Evolutionary conservation across 1,140 invertebrate species (phyloP).

Genomic region (Euborellia annulipes): DNA sequence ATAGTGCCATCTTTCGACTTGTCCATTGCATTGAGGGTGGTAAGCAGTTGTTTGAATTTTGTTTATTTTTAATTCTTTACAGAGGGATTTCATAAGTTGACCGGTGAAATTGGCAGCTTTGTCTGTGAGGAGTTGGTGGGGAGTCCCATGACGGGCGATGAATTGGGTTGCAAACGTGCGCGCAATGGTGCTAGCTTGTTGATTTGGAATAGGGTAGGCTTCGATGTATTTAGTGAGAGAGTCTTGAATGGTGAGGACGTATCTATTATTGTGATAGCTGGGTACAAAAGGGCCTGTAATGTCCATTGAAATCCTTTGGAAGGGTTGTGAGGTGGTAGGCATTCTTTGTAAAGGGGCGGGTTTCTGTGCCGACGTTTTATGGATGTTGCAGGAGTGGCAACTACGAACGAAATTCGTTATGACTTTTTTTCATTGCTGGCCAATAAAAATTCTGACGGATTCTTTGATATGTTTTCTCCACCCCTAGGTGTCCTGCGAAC

Average conservation of each 20-base stretch:
- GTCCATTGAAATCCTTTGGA: conserved; percentile 23
- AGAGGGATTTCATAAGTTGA: conserved; percentile 7
- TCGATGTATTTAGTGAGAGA: conserved; percentile 22
- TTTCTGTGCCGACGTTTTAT: conserved; percentile 22
- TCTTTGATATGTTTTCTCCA: conserved; percentile 20
- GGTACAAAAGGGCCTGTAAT: conserved; percentile 22
- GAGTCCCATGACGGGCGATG: conserved; percentile 16
- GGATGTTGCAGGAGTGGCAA: conserved; percentile 22
- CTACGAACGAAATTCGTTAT: conserved; percentile 21
- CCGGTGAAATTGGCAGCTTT: conserved; percentile 13
- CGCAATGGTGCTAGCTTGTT: conserved; percentile 18
- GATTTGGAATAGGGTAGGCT: conserved; percentile 18
- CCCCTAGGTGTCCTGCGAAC: conserved; percentile 21
- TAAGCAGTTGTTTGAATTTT: conserved; percentile 17
- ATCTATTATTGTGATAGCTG: conserved; percentile 18
- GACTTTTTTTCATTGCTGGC: conserved; percentile 22
- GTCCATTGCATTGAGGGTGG: conserved; percentile 12
- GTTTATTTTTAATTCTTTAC: conserved; percentile 15
- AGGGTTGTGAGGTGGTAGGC: conserved; percentile 19
- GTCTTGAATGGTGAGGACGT: conserved; percentile 22
- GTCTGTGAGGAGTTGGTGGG: conserved; percentile 14
- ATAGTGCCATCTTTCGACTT: conserved; percentile 9
- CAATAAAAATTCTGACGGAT: conserved; percentile 24
- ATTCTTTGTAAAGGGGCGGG: conserved; percentile 24
- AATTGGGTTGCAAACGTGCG: conserved; percentile 16